Percentiles rank a stretch among this genome's conserved stretches.
Conservation (phyloP, 2,797 vertebrate genomes). For the Iguana delicatissima region DNA sequence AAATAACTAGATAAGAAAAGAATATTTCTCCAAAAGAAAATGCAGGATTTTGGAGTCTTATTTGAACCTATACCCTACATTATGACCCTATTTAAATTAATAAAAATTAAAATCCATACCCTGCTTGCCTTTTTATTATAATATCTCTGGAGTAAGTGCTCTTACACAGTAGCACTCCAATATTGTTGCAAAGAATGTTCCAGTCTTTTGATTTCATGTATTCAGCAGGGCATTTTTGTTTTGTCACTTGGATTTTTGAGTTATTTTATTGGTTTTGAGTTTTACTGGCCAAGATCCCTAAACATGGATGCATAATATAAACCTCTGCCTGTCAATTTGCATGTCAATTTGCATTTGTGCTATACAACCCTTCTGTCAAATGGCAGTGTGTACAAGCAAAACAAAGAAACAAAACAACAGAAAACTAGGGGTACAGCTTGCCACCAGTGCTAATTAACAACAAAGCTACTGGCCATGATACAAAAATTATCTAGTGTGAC, state of each 20-base stretch:
- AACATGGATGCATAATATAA: too few species aligned
- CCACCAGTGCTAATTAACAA: background rate
- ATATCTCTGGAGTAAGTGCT: background rate
- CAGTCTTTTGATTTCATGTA: background rate
- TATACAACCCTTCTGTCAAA: too few species aligned
- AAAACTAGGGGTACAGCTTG: background rate
- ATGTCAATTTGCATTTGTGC: too few species aligned
- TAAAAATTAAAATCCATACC: background rate
- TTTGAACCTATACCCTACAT: background rate
- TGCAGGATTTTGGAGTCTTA: background rate
- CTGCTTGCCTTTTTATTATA: background rate
- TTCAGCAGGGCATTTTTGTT: background rate
- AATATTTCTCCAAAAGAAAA: slow-evolving; percentile 10
- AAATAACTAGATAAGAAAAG: slow-evolving; percentile 12
- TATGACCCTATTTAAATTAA: background rate
- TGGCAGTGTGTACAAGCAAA: too few species aligned
- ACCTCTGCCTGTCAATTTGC: too few species aligned
- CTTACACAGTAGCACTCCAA: too few species aligned
- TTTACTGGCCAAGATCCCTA: too few species aligned
- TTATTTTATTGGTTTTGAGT: background rate
- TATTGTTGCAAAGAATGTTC: background rate
- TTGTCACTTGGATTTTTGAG: background rate
- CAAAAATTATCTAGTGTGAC: background rate
- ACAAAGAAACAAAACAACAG: too few species aligned
- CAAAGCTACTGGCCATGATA: background rate